Evolutionary conservation across 2,113 vertebrate genomes (phyloP).

Genomic region (Porphyrio hochstetteri): DNA sequence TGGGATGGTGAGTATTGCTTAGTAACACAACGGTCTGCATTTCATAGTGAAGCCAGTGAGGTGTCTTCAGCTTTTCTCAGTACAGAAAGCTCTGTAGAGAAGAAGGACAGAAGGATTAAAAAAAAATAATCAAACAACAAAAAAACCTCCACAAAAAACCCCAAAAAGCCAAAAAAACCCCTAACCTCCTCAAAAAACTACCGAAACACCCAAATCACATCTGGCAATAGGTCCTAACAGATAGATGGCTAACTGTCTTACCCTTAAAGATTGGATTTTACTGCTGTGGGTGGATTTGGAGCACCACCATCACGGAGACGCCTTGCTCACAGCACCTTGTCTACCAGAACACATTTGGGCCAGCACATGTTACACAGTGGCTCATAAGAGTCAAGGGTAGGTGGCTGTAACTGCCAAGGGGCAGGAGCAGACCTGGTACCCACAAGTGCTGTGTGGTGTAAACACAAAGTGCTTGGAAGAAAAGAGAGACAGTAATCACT

Average conservation of each 20-base stretch:
- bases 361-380: not conserved
- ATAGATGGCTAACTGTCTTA: not conserved
- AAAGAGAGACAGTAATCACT: not conserved
- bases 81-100: not conserved
- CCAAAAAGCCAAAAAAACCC: not conserved
- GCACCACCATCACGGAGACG: not conserved
- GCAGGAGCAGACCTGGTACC: not conserved
- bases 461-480: not conserved
- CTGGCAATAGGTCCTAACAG: not conserved
- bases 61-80: not conserved
- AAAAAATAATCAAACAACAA: not conserved
- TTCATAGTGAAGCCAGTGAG: not conserved
- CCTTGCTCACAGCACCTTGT: not conserved
- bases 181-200: not conserved
- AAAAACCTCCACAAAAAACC: not conserved
- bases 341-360: not conserved
- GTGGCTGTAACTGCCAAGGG: not conserved
- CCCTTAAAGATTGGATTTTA: not conserved
- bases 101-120: not conserved
- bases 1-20: not conserved
- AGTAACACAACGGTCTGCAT: not conserved
- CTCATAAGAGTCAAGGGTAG: not conserved
- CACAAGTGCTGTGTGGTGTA: not conserved
- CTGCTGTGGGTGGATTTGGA: not conserved
- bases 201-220: not conserved